Evolutionary conservation across 1,140 invertebrate species (phyloP), one percentile per base, ranked within the genome.

Genomic region (Littorina saxatilis): DNA sequence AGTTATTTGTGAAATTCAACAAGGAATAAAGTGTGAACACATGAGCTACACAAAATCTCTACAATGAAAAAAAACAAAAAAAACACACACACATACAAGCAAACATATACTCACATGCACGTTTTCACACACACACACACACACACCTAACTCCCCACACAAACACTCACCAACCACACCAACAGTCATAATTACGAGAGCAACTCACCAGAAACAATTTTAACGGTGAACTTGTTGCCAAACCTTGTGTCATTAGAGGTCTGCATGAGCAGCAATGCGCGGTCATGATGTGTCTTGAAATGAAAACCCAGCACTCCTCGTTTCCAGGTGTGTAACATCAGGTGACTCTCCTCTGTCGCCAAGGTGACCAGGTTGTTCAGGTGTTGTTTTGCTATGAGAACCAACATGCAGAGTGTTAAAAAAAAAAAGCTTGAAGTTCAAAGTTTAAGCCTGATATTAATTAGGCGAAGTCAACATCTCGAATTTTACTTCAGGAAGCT

Each of bases 301-400:
- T 96, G 97, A 91, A 98, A 97, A 0, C 96, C 96, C 84, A 99
- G 95, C 89, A 98, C 97, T 2, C 97, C 97, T 87, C 96, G 96
- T 68, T 96, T 93, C 97, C 97, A 98, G 0, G 97, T 96, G 13
- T 96, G 96, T 4, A 98, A 96, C 93, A 97, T 96, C 77, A 98
- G 96, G 88, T 97, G 98, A 0, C 97, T 98, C 86, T 97, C 96
- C 43, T 96, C 96, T 13, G 96, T 97, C 73, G 96, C 98, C 88
- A 98, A 98, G 5, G 97, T 98, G 1, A 98, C 96, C 0, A 87
- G 81, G 35, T 74, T 86, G 11, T 81, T 81, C 15, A 74, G 43
- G 15, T 74, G 76, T 55, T 87, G 86, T 50, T 73, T 73, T 23
- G 47, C 70, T 73, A 39, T 7, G n/a, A 61, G 4, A 23, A 7